These are phyloP conservation scores for Cairina moschata DNA, from an alignment of 2,113 vertebrate species.

Conservation along the genomic window DNA sequence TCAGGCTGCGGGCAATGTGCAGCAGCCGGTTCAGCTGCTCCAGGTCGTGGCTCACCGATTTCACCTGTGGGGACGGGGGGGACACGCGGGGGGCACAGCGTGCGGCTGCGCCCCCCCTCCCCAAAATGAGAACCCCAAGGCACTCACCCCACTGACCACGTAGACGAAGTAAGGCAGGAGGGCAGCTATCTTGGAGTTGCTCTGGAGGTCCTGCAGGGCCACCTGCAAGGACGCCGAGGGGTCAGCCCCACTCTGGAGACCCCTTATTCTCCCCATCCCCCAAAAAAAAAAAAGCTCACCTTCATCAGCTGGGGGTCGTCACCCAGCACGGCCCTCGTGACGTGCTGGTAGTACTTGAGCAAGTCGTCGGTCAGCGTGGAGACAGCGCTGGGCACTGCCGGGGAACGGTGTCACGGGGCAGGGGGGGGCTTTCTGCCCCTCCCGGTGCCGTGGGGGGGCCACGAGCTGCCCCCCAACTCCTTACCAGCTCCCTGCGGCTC, in stretches of 20 bases:
- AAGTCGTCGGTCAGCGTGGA: constrained; percentile 90
- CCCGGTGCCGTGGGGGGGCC: neutral
- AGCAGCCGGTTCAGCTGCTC: constrained; percentile 91
- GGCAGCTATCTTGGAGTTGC: constrained; percentile 91
- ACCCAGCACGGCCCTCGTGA: constrained; percentile 89
- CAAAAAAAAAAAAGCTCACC: constrained; percentile 58
- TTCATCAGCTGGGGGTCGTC: constrained; percentile 93
- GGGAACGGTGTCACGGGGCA: neutral
- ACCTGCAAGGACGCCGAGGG: constrained; percentile 64
- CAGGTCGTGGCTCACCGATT: constrained; percentile 91
- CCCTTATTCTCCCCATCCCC: too few relatives aligned
- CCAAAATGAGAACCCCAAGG: too few relatives aligned
- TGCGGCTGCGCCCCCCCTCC: too few relatives aligned
- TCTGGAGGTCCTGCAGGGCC: constrained; percentile 91
- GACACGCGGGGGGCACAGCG: neutral
- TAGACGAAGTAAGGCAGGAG: constrained; percentile 94
- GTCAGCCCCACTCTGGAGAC: neutral
- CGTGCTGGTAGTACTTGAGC: constrained; percentile 92
- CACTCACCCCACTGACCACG: constrained; percentile 90
- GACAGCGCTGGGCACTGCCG: constrained; percentile 83
- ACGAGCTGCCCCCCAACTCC: neutral
- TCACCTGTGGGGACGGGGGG: constrained; percentile 78
- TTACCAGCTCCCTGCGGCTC: constrained; percentile 89
- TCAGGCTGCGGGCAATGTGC: constrained; percentile 90
- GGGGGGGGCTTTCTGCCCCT: too few relatives aligned